A percentile compares a stretch with the other conserved stretches of the same genome.
Evolutionary conservation across 2,797 vertebrate genomes (phyloP).

Genomic region (Hephaestus fuliginosus): DNA sequence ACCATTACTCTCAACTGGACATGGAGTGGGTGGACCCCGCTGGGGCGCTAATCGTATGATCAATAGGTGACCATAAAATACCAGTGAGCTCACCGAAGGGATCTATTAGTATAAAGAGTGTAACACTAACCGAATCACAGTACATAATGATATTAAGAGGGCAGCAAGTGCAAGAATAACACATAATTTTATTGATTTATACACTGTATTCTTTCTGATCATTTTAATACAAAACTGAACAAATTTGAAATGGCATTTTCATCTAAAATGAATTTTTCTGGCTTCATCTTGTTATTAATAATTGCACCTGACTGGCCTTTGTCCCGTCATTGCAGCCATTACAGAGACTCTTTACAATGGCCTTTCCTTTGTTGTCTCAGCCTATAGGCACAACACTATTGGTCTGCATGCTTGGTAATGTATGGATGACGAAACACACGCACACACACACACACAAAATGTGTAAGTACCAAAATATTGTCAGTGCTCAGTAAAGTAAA

Average conservation of each 20-base stretch:
- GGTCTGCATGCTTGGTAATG: conserved; percentile 62
- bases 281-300: conserved; percentile 1
- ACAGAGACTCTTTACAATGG: conserved; percentile 36
- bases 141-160: conserved; percentile 48
- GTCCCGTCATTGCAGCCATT: conserved; percentile 58
- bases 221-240: background rate
- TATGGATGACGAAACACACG: conserved; percentile 69
- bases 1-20: conserved; percentile 80
- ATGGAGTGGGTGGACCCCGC: conserved; percentile 70
- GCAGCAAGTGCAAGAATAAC: conserved; percentile 22
- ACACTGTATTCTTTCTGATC: background rate
- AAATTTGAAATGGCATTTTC: conserved; percentile 13
- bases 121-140: conserved; percentile 58
- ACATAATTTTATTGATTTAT: background rate
- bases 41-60: conserved; percentile 77
- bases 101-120: conserved; percentile 63
- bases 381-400: conserved; percentile 61
- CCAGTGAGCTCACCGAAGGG: conserved; percentile 59
- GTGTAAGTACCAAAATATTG: conserved; percentile 30
- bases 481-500: conserved; percentile 59
- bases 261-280: background rate
- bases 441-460: conserved; percentile 34
- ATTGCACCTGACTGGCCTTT: conserved; percentile 36
- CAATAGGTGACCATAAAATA: conserved; percentile 83
- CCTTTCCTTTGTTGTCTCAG: conserved; percentile 76